Evolutionary conservation across 2,888 invertebrate species (phyloP).

Genomic region (Limnephilus marmoratus): DNA sequence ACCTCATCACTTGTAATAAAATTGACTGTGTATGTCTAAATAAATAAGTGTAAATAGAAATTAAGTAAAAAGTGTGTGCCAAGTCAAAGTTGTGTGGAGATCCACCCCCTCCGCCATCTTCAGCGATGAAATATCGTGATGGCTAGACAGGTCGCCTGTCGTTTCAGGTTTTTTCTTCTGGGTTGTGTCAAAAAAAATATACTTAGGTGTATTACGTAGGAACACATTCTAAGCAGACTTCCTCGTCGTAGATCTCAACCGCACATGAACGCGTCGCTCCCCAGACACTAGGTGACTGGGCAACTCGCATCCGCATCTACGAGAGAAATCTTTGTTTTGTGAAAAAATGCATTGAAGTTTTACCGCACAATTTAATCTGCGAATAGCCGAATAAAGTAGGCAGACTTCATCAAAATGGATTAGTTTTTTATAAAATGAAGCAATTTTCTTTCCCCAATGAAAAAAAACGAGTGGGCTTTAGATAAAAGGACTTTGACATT

Average conservation of each 20-base stretch:
- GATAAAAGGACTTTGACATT: no score
- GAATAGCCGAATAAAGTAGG: background rate
- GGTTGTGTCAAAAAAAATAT: background rate
- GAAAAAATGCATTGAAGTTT: background rate
- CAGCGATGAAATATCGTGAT: no score
- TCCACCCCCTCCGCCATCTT: no score
- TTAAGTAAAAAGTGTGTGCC: background rate
- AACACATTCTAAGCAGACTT: background rate
- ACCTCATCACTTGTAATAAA: no score
- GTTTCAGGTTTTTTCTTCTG: background rate
- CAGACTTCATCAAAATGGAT: background rate
- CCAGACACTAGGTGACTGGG: background rate
- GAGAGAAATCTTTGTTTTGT: background rate
- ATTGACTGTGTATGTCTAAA: no score
- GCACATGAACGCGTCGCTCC: background rate
- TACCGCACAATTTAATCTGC: background rate
- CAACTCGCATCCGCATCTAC: background rate
- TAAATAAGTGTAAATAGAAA: no score
- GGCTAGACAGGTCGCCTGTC: background rate
- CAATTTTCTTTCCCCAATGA: background rate
- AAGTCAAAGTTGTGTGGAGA: no score
- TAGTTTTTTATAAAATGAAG: background rate
- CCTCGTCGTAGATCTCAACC: background rate
- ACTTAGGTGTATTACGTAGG: background rate
- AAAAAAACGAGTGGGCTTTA: no score